phyloP scores from a whole-genome alignment of 2,797 vertebrate species.

The Sebastolobus altivelis region DNA sequence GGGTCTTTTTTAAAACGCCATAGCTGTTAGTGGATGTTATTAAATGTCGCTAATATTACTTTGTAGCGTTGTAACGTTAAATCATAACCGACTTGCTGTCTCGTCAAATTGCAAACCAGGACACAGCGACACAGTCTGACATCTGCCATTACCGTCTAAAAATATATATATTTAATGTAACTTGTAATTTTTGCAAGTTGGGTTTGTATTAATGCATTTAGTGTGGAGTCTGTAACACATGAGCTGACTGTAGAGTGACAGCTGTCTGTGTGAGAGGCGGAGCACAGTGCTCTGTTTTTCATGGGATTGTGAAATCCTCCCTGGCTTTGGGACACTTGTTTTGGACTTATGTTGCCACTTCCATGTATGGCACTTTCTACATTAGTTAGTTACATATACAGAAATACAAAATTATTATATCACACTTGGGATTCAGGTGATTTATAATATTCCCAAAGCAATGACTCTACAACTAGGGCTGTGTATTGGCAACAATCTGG shows the following conservation, averaged over 20 bases:
- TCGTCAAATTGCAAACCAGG: not conserved
- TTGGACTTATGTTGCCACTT: not conserved
- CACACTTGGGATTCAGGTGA: not conserved
- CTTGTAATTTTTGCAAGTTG: not conserved
- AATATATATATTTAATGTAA: not conserved
- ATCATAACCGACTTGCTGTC: constrained; percentile 14
- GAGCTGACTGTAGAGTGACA: constrained; percentile 60
- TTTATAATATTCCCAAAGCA: no score
- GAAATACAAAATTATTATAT: not conserved
- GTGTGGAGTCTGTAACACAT: constrained; percentile 15
- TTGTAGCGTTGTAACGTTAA: not conserved
- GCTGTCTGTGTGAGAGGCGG: constrained; percentile 55
- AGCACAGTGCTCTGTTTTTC: constrained; percentile 34
- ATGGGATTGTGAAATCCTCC: constrained; percentile 68
- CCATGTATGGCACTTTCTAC: not conserved
- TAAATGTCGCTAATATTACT: not conserved
- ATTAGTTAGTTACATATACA: not conserved
- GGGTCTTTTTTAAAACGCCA: not conserved
- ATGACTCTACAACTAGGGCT: no score
- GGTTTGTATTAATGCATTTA: not conserved
- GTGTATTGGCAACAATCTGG: no score
- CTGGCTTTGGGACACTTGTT: constrained; percentile 35
- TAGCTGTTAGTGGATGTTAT: not conserved
- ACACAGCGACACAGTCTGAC: not conserved
- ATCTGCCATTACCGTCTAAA: not conserved